Percentiles rank a stretch among this genome's conserved stretches.
Evolutionary conservation across 2,888 invertebrate species (phyloP).

Genomic region (Drosophila merina): DNA sequence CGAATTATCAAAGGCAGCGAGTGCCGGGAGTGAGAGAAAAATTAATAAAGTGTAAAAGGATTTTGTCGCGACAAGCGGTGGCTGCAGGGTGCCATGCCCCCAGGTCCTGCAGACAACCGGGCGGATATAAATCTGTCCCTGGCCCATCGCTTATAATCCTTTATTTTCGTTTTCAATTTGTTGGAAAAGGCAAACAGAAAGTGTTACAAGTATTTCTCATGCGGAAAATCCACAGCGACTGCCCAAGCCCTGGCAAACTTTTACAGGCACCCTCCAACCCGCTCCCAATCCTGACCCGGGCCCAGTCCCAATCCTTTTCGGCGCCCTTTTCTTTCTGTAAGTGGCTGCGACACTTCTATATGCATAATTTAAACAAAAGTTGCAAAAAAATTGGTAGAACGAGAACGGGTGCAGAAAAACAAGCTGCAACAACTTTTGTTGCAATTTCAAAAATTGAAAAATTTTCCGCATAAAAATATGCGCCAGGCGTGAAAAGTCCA

Average conservation of each 20-base stretch:
- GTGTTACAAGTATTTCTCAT: constrained; percentile 51
- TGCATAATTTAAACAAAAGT: constrained; percentile 67
- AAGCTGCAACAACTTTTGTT: constrained; percentile 45
- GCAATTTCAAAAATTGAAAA: constrained; percentile 70
- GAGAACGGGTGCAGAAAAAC: constrained; percentile 31
- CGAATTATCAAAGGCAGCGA: constrained; percentile 24
- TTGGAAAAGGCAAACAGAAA: constrained; percentile 49
- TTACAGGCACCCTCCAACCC: constrained; percentile 15
- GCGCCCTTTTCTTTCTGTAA: constrained; percentile 35
- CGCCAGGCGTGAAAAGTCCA: constrained; percentile 46
- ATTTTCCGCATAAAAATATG: constrained; percentile 54
- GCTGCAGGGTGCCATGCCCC: background rate
- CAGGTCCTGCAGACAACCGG: background rate
- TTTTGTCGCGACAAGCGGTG: constrained; percentile 36
- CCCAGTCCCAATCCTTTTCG: background rate
- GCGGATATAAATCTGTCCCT: constrained; percentile 8
- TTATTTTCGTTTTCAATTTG: constrained; percentile 50
- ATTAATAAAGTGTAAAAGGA: constrained; percentile 64
- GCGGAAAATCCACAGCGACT: constrained; percentile 50
- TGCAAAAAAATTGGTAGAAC: constrained; percentile 46
- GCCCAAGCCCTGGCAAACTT: constrained; percentile 51
- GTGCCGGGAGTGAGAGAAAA: constrained; percentile 37
- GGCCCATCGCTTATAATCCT: constrained; percentile 39
- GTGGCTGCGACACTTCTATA: constrained; percentile 59
- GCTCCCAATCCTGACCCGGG: background rate